Conservation (phyloP, 1,140 invertebrate species). For the Pantala flavescens region DNA sequence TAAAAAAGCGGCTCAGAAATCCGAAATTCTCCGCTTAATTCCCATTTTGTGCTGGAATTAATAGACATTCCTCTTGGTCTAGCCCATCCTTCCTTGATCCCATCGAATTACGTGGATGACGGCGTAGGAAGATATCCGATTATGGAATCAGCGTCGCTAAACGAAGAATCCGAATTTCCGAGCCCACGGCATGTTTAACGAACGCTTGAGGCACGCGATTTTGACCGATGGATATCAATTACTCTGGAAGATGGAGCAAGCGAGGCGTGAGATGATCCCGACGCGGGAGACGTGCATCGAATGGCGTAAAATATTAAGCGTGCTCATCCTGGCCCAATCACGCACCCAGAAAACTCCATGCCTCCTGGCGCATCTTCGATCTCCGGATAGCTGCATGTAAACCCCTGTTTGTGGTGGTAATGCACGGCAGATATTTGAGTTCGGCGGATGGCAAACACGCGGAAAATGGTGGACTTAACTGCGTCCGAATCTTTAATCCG, state of each 20-base stretch:
- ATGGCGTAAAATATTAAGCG: slow-evolving; percentile 1
- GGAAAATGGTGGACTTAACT: no score
- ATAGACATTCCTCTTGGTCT: no score
- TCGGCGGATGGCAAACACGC: no score
- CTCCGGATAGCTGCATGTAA: neutral
- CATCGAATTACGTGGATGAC: no score
- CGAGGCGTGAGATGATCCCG: neutral
- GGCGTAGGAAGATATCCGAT: no score
- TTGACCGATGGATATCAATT: neutral
- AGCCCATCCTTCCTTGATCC: no score
- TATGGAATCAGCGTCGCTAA: no score
- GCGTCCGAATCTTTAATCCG: no score
- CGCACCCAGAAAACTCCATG: neutral
- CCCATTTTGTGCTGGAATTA: no score
- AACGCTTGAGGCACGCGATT: neutral
- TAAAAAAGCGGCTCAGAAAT: no score
- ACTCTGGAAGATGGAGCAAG: neutral
- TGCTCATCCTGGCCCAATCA: neutral
- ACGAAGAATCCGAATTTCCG: neutral
- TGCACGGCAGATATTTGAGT: no score
- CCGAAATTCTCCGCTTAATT: no score
- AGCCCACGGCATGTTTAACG: neutral
- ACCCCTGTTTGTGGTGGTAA: neutral
- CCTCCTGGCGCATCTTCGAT: neutral
- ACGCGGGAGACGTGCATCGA: neutral